A percentile compares a stretch with the other conserved stretches of the same genome.
phyloP scores from a whole-genome alignment of 1,140 invertebrate genomes.

The Magallana angulata region DNA sequence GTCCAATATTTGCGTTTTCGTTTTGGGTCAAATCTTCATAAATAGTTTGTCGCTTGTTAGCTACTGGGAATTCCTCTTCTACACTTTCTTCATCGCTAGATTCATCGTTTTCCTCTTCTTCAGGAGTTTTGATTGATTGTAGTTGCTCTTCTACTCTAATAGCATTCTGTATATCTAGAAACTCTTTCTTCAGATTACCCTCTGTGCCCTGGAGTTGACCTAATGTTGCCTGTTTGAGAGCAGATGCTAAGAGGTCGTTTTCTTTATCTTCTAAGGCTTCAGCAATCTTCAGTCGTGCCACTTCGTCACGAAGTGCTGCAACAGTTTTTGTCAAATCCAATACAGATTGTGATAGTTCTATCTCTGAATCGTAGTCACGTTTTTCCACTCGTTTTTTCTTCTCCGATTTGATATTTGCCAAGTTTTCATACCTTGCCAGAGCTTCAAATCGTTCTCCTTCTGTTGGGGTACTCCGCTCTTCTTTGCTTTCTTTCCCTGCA shows the following conservation, averaged over 20 bases:
- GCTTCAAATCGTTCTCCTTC: constrained; percentile 33
- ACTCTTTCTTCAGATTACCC: constrained; percentile 61
- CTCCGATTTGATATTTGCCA: constrained; percentile 5
- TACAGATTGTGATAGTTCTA: background rate
- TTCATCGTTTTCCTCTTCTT: constrained; percentile 33
- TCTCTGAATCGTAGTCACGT: constrained; percentile 38
- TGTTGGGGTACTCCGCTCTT: background rate
- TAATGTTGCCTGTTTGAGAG: constrained; percentile 67
- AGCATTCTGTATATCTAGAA: constrained; percentile 64
- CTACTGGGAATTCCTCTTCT: background rate
- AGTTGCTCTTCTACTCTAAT: constrained; percentile 65
- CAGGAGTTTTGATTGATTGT: constrained; percentile 48
- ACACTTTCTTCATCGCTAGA: constrained; percentile 1
- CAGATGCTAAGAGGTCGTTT: constrained; percentile 67
- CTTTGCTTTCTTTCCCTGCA: background rate
- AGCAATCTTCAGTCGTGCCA: constrained; percentile 58
- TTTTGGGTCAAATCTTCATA: background rate
- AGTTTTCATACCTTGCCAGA: background rate
- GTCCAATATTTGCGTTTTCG: constrained; percentile 25
- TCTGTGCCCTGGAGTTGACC: constrained; percentile 60
- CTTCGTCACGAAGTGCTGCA: constrained; percentile 54
- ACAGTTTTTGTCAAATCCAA: constrained; percentile 38
- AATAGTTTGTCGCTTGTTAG: constrained; percentile 5
- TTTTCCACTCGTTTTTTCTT: constrained; percentile 46
- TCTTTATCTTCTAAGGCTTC: constrained; percentile 66